Conservation (phyloP, 2,113 vertebrate species). For the Lethenteron reissneri region DNA sequence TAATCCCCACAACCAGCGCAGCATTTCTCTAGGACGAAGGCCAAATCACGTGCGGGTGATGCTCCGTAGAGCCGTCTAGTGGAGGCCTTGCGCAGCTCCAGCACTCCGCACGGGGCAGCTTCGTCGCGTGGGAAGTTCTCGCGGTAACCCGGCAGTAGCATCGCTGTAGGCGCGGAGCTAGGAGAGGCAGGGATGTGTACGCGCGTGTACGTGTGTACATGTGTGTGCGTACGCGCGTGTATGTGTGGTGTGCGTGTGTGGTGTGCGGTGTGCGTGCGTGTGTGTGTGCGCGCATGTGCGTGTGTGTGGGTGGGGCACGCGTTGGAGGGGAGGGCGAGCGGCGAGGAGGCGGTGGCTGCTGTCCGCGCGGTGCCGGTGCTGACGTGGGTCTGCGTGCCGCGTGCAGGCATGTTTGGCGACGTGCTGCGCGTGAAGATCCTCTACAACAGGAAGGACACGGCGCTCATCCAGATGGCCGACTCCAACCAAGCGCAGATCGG, state of each 20-base stretch:
- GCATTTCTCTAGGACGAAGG: too few relatives aligned
- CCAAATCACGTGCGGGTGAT: too few relatives aligned
- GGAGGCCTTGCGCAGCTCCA: too few relatives aligned
- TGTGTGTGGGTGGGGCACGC: not conserved
- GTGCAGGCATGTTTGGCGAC: slow-evolving; percentile 46
- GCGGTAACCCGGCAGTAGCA: too few relatives aligned
- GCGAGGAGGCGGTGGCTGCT: too few relatives aligned
- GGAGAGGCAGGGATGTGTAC: not conserved
- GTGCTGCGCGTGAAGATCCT: slow-evolving; percentile 60
- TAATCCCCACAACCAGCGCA: too few relatives aligned
- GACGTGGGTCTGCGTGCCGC: slow-evolving; percentile 8
- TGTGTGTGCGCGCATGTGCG: not conserved
- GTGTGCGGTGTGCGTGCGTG: not conserved
- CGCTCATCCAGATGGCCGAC: slow-evolving; percentile 60
- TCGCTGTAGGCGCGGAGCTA: too few relatives aligned
- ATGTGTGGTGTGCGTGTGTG: not conserved
- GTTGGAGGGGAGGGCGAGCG: not conserved
- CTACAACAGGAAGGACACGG: slow-evolving; percentile 51
- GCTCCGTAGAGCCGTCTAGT: too few relatives aligned
- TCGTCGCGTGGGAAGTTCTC: too few relatives aligned
- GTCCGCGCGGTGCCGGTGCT: too few relatives aligned
- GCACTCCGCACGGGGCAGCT: too few relatives aligned
- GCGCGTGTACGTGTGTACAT: not conserved
- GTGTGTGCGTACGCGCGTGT: not conserved
- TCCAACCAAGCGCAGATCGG: slow-evolving; percentile 44